Base-by-base conservation (phyloP, 2,113 vertebrate genomes). In the Cebidichthys violaceus region DNA sequence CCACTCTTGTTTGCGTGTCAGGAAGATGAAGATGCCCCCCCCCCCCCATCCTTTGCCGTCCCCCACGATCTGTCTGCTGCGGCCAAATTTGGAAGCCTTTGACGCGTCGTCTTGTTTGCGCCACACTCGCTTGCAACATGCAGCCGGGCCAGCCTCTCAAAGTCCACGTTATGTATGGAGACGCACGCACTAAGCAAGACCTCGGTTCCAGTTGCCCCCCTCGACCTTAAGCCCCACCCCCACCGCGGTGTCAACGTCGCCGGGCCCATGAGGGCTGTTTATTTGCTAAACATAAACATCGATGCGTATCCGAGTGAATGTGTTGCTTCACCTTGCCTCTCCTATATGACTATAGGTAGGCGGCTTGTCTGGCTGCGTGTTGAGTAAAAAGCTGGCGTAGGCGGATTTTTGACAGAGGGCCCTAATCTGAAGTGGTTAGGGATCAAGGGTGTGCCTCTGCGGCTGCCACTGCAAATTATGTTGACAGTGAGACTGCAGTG, bases 361-460 rank as follows among this genome's bases (percentile, higher is more conserved):
- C 33, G 41, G 73, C 22, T 52, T 62, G 54, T 2, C 37, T 52
- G 29, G 29, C 54, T 75, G 24, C 52, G 31, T 66, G 70, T 67
- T 77, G 27, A 65, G 35, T 69, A 52, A 72, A 84, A 43, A 65
- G 64, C 81, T 45, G 22, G 43, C 75, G 66, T 81, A 77, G 86
- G 77, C 50, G 65, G 52, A 68, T 85, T 81, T 81, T 69, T 62
- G 74, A 83, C 55, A 69, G 5, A 75, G 45, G 71, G 57, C 70
- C 68, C 59, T 72, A 50, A 79, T 83, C 83, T 80, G 3, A 70
- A 70, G 73, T 70, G 79, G 61, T 74, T 33, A 37, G 59, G 55
- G 77, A 84, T 88, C 31, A 81, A 86, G 66, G 86, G 79, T 33
- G 74, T 82, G 85, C 41, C 83, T 81, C 29, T 83, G 73, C 1